Conservation (phyloP, 2,113 vertebrate genomes). For the Gnathonemus longibarbis region DNA sequence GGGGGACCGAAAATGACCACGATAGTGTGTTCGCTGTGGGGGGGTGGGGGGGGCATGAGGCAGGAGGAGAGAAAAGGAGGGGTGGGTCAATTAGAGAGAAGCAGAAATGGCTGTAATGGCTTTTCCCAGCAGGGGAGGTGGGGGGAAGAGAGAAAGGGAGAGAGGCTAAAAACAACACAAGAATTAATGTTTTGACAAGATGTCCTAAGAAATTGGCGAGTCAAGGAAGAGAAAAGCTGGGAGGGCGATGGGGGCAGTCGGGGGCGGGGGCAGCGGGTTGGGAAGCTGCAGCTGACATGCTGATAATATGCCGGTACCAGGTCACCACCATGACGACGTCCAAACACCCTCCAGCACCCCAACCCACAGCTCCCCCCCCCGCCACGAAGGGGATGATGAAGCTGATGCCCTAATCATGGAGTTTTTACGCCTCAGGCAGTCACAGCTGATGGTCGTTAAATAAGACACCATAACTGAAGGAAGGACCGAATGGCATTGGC, state of each 20-base stretch:
- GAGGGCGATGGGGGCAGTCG: conserved; percentile 26
- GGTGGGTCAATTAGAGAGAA: conserved; percentile 63
- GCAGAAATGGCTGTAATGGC: conserved; percentile 55
- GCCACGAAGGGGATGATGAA: background rate
- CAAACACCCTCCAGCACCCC: background rate
- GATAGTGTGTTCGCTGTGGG: conserved; percentile 52
- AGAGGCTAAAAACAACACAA: conserved; percentile 37
- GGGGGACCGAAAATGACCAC: conserved; percentile 53
- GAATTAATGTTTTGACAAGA: conserved; percentile 47
- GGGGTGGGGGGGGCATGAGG: conserved; percentile 40
- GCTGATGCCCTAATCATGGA: background rate
- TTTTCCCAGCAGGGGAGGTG: conserved; percentile 56
- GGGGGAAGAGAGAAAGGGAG: conserved; percentile 32
- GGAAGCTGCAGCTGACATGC: background rate
- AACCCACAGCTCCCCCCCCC: background rate
- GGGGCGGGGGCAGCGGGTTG: background rate
- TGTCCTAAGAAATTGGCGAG: conserved; percentile 39
- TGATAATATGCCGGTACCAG: background rate
- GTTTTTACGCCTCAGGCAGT: background rate
- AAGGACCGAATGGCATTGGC: background rate
- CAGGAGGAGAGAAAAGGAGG: conserved; percentile 36
- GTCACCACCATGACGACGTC: background rate
- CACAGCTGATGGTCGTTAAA: background rate
- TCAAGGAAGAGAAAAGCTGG: conserved; percentile 25
- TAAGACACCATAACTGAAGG: background rate